Evolutionary conservation across 2,888 invertebrate species (phyloP), one percentile per base, ranked within the genome.

Genomic region (Melanargia galathea): DNA sequence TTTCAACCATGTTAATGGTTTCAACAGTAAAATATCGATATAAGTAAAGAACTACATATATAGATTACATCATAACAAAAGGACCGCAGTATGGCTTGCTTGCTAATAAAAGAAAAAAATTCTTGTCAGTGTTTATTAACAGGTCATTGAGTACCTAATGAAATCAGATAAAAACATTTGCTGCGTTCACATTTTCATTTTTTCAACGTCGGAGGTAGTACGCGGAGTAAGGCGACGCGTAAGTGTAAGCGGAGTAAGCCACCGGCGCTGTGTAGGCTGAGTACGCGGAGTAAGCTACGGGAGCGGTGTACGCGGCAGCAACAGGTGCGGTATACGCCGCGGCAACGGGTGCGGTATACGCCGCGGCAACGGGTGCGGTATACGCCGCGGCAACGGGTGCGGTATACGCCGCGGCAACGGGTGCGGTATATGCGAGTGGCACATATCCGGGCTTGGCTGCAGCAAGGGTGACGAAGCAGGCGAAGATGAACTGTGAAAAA

Each of bases 401-500:
- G 4, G 78, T 75, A 74, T 83, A 83, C 0, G 82, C 80, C n/a
- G 72, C 71, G 11, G 74, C 73, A 6, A 73, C 51, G 2, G 71
- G 71, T 20, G 78, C 82, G 10, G 74, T 73, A 62, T 88, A 75
- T 8, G 79, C 83, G 49, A 84, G 75, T 48, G 84, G 86, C 72
- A 83, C 70, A 48, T 83, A 63, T 33, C 75, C 79, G 49, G 92
- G 90, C 72, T 87, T 86, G 60, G 92, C 92, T 45, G 84, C 81
- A 51, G 87, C 92, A 64, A 89, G 70, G 30, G 90, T 92, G 81
- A 93, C 71, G 73, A 93, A 78, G 73, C 91, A 92, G 54, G 87
- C 82, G 78, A 92, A 80, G 66, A 86, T 70, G 67, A 84, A 78
- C 93, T 93, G 77, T 10, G 76, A 84, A 73, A 63, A 67, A 65